Evolutionary conservation across 2,113 vertebrate species (phyloP).

Genomic region (Clarias magur): DNA sequence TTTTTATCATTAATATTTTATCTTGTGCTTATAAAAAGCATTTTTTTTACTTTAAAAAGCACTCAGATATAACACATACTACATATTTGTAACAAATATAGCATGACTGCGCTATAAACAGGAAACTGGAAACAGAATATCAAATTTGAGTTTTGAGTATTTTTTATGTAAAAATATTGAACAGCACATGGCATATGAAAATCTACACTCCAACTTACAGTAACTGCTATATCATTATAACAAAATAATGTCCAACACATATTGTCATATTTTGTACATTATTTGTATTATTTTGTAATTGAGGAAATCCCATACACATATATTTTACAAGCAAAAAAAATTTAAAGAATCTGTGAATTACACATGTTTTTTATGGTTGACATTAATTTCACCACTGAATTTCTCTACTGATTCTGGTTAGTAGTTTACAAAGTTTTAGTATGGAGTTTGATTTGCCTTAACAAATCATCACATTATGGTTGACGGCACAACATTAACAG

Average conservation of each 20-base stretch:
- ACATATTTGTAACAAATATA: background rate
- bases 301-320: background rate
- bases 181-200: background rate
- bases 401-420: background rate
- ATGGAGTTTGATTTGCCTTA: background rate
- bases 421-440: conserved; percentile 36
- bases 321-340: background rate
- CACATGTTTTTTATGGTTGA: background rate
- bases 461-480: background rate
- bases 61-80: background rate
- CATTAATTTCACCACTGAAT: background rate
- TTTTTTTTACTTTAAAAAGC: background rate
- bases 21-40: background rate
- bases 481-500: background rate
- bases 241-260: background rate
- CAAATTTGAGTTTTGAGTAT: background rate
- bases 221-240: background rate
- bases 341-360: background rate
- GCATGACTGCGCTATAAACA: background rate
- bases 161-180: background rate
- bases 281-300: background rate
- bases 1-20: background rate
- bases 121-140: conserved; percentile 12
- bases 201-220: background rate
- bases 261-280: no score